Evolutionary conservation across 2,797 vertebrate species (phyloP), one percentile per base, ranked within the genome.

Genomic region (Threskiornis aethiopicus): DNA sequence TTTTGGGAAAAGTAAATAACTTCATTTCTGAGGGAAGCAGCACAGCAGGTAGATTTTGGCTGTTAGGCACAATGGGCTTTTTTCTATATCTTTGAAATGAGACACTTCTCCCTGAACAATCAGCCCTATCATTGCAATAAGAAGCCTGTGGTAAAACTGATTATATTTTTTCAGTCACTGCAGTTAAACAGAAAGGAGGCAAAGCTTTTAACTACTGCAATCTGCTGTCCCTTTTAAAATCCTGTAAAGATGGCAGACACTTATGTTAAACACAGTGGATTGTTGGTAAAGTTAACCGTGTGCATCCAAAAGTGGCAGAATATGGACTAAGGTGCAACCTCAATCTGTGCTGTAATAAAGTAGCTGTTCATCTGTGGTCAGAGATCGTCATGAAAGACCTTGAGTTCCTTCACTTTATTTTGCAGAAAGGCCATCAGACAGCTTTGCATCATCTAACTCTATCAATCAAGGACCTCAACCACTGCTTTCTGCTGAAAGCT

Each of bases 301-400:
- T 96, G 96, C 80, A 95, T 97, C 96, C 71, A 96, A 80, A 98
- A 98, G 97, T 94, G 96, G 96, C 94, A 94, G 91, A 98, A 95
- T 95, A 96, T 96, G 93, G 97, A 97, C 96, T 91, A 79, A 97
- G 97, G 97, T 89, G 75, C 95, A 97, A 95, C 97, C 97, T 98
- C 97, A 96, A 70, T 97, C 95, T 97, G 87, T 90, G 14, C 96
- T 94, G 61, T 98, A 97, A 98, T 98, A 97, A 98, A 98, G 97
- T 97, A 98, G 97, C 98, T 98, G 97, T 97, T 98, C 97, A 97
- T 98, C 97, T 98, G 98, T 98, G 98, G 98, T 98, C 98, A 98
- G 98, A 97, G 98, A 98, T 97, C 96, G 70, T 97, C 97, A 95
- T 82, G 95, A 97, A 98, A 97, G 98, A 98, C 98, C 98, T 98